These are phyloP conservation scores for Coptotermes formosanus DNA, from an alignment of 1,140 invertebrate species.

Conservation along the genomic window DNA sequence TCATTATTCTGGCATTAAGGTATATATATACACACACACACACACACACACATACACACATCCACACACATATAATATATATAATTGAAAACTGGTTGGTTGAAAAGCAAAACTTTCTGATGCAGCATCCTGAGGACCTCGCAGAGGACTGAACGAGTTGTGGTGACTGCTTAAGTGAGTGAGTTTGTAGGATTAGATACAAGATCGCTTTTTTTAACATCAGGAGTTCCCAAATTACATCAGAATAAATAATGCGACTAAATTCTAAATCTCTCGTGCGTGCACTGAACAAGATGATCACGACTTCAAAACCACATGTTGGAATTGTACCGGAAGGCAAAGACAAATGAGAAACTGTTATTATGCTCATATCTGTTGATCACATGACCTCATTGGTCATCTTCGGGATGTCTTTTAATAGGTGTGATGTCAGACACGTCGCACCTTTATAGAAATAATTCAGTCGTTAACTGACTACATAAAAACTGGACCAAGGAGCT, in stretches of 20 bases:
- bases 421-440: too few species aligned
- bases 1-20: not conserved
- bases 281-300: not conserved
- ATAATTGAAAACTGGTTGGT: constrained; percentile 7
- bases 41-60: too few species aligned
- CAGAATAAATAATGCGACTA: not conserved
- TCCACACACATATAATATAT: not conserved
- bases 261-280: not conserved
- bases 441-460: too few species aligned
- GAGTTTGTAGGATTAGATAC: not conserved
- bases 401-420: too few species aligned
- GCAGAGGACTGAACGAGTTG: not conserved
- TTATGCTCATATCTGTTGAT: too few species aligned
- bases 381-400: too few species aligned
- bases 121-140: not conserved
- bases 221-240: not conserved
- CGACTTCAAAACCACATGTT: too few species aligned
- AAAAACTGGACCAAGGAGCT: too few species aligned
- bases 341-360: too few species aligned
- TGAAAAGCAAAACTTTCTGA: not conserved
- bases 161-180: too few species aligned
- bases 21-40: not conserved
- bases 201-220: not conserved
- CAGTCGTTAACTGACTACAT: too few species aligned
- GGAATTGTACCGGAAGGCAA: too few species aligned